Base-by-base conservation (phyloP, 53 echinoderm and acorn worm species). In the Holothuria leucospilota region DNA sequence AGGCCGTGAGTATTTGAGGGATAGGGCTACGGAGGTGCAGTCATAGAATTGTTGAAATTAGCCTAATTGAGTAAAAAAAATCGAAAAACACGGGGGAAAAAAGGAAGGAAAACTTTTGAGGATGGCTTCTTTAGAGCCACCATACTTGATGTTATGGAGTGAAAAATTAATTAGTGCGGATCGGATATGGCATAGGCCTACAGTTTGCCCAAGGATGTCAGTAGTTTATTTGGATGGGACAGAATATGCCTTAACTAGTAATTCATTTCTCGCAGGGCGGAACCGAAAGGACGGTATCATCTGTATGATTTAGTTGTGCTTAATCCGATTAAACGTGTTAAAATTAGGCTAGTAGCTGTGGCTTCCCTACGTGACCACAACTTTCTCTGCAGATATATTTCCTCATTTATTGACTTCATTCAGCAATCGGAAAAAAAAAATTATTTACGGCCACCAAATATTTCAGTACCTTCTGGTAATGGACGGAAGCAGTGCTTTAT, bases 211-310 rank as follows among this genome's bases (percentile, higher is more conserved):
- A 26, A 15, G 38, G 80, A 80, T 60, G 80, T n/a, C n/a, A n/a
- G n/a, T 80, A 12, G 59, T 80, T 59, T 80, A 80, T 20, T 38
- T 80, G 20, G 80, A 80, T 61, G 80, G 59, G 5, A 80, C 38
- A 24, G 80, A 62, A 11, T 80, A 62, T 14, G 56, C 61, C 4
- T 24, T 80, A 9, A 27, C 80, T 9, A 51, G 21, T 18, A 80
- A 59, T 9, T 29, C 80, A 10, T 59, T 29, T 20, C 60, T 80
- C 8, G 79, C 80, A 16, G 61, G 39, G 23, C 1, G 34, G 1
- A 59, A 61, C 18, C 53, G 61, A 38, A 80, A 80, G n/a, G n/a
- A n/a, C n/a, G n/a, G 21, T 59, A 80, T 20, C 80, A 80, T 8
- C 21, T 61, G 2, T 80, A 80, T 28, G 62, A 80, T 1, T 25